Percentiles rank a stretch among this genome's conserved stretches.
These are phyloP conservation scores for Malurus cyaneus DNA, from an alignment of 2,113 vertebrate genomes.

Conservation along the genomic window DNA sequence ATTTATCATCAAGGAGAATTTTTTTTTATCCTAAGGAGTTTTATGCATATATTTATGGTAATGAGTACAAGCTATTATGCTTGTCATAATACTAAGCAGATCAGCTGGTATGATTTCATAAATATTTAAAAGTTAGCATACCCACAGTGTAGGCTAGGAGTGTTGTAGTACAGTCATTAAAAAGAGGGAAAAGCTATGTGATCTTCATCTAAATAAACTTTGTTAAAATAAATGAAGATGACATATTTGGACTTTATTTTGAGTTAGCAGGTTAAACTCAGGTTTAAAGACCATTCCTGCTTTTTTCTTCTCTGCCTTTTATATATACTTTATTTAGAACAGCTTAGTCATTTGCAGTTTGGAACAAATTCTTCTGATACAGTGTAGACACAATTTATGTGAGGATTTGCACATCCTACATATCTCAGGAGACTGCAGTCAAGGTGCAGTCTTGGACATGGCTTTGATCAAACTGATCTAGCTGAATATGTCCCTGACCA, in stretches of 20 bases:
- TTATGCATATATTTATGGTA: not conserved
- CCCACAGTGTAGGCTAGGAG: not conserved
- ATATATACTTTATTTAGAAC: not conserved
- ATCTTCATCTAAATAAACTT: not conserved
- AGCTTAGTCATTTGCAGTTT: not conserved
- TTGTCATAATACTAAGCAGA: slow-evolving; percentile 8
- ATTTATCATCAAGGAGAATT: not conserved
- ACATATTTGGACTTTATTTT: not conserved
- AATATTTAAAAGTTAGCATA: slow-evolving; percentile 33
- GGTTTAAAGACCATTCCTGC: not conserved
- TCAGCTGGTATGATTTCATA: not conserved
- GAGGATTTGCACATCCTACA: not conserved
- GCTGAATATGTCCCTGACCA: not conserved
- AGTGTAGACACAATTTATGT: not conserved
- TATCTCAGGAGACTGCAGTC: not conserved
- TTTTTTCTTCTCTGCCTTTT: not conserved
- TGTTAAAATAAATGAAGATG: not conserved
- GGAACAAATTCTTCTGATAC: not conserved
- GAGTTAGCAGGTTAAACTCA: not conserved
- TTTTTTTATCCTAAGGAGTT: not conserved
- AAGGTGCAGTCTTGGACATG: not conserved
- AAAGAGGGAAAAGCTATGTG: not conserved
- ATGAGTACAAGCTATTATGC: slow-evolving; percentile 15
- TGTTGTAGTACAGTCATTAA: not conserved
- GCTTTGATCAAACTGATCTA: not conserved